Base-by-base conservation (phyloP, 2,113 vertebrate species). In the Scopus umbretta region DNA sequence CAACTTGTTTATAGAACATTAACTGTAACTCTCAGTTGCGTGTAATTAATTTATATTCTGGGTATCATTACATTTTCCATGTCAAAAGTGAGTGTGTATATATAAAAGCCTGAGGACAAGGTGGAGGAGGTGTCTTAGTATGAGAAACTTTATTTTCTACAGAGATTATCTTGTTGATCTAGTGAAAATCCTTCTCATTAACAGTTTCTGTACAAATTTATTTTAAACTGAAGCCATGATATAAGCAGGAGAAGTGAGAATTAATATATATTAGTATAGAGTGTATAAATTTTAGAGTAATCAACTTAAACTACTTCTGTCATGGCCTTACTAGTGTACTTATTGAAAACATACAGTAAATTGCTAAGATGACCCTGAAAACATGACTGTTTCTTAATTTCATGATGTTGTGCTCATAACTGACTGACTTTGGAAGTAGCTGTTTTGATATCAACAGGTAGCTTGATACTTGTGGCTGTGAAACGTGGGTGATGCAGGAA, bases 401-500 rank as follows among this genome's bases (percentile, higher is more conserved):
- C 23, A 20, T 61, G 27, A 13, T 3, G 2, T 20, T 58, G 26
- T 68, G 29, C 8, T 53, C 5, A 5, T 50, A 53, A 55, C 23
- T 81, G 73, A 40, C 13, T 76, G 50, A 70, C 11, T 68, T 56
- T 22, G 21, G 42, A 38, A 93, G 25, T 27, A 53, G 66, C 72
- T 94, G 12, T 90, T 82, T 52, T 86, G 62, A 59, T 79, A 63
- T 71, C 67, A 84, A 68, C 50, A 98, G 96, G 42, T 96, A 84
- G 79, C 88, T 98, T 55, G 86, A 98, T 97, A 94, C 98, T 95
- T 98, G 97, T 91, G 94, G 91, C 47, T 98, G 97, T 91, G 78
- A 75, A 92, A 93, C 10, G 74, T 98, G 55, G 98, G 96, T 66
- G 97, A 98, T 62, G 75, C 66, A 86, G 97, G 98, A 32, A 94